These are phyloP conservation scores for Holacanthus passer DNA, from an alignment of 2,113 vertebrate species.

Conservation along the genomic window DNA sequence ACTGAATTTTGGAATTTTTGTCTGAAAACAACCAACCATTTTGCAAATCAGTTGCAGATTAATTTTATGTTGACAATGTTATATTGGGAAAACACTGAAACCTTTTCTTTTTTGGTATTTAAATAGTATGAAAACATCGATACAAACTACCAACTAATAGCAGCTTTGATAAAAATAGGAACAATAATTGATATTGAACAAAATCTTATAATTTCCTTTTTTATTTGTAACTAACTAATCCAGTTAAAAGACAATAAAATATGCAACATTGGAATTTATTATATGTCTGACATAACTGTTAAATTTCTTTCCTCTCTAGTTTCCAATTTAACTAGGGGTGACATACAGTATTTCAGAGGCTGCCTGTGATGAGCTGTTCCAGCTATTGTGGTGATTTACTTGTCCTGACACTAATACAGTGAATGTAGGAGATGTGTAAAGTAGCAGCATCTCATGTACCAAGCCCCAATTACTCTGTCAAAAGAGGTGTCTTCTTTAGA, in stretches of 20 bases:
- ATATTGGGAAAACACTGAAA: too few species aligned
- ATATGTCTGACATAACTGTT: neutral
- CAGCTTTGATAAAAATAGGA: too few species aligned
- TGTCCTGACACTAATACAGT: constrained; percentile 34
- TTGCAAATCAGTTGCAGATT: too few species aligned
- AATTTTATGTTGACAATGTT: neutral
- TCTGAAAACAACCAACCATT: neutral
- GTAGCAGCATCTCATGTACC: constrained; percentile 50
- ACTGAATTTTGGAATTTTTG: too few species aligned
- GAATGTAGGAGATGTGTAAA: constrained; percentile 27
- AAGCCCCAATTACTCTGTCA: constrained; percentile 57
- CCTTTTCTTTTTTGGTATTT: neutral
- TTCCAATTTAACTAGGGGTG: constrained; percentile 4
- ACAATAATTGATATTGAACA: too few species aligned
- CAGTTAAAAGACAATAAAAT: neutral
- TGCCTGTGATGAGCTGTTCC: constrained; percentile 33
- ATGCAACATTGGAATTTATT: neutral
- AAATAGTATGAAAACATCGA: neutral
- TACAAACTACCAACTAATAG: too few species aligned
- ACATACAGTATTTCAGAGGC: constrained; percentile 27
- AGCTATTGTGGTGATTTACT: constrained; percentile 24
- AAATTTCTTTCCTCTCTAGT: neutral
- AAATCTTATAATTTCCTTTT: neutral
- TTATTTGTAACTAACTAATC: neutral
- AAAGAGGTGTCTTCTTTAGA: constrained; percentile 34